A percentile compares a stretch with the other conserved stretches of the same genome.
These are phyloP conservation scores for Pseudoips prasinana DNA, from an alignment of 2,888 invertebrate genomes.

Conservation along the genomic window DNA sequence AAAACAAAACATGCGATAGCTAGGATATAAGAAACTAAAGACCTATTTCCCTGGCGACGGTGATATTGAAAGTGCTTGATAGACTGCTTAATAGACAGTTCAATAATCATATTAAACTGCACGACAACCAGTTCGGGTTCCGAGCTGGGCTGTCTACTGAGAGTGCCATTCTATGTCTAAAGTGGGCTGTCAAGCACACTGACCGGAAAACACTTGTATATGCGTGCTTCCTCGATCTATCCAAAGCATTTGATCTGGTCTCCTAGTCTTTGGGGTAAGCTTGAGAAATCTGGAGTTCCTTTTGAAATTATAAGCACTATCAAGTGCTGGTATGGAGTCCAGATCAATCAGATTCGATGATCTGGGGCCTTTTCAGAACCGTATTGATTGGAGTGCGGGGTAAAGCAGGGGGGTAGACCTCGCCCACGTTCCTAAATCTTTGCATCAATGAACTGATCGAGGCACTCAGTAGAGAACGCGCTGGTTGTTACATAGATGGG, in stretches of 20 bases:
- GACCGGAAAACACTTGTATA: slow-evolving; percentile 12
- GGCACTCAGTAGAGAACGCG: not conserved
- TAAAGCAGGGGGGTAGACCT: not conserved
- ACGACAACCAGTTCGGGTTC: slow-evolving; percentile 30
- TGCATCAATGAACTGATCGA: too few relatives aligned
- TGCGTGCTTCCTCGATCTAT: too few relatives aligned
- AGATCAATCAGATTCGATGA: not conserved
- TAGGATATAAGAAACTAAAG: slow-evolving; percentile 22
- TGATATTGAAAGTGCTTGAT: slow-evolving; percentile 20
- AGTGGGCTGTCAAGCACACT: slow-evolving; percentile 16
- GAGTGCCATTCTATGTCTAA: slow-evolving; percentile 19
- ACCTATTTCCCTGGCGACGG: slow-evolving; percentile 27
- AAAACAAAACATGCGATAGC: slow-evolving; percentile 16
- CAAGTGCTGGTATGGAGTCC: not conserved
- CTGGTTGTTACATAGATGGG: not conserved
- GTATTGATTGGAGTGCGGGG: not conserved
- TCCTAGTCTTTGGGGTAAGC: slow-evolving; percentile 9
- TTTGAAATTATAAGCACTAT: not conserved
- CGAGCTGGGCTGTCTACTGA: slow-evolving; percentile 19
- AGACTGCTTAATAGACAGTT: slow-evolving; percentile 18
- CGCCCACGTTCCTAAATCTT: not conserved
- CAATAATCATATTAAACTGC: slow-evolving; percentile 10
- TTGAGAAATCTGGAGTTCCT: not conserved
- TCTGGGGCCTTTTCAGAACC: not conserved
- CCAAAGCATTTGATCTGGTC: too few relatives aligned